Evolutionary conservation across 2,797 vertebrate genomes (phyloP).

Genomic region (Galago senegalensis): DNA sequence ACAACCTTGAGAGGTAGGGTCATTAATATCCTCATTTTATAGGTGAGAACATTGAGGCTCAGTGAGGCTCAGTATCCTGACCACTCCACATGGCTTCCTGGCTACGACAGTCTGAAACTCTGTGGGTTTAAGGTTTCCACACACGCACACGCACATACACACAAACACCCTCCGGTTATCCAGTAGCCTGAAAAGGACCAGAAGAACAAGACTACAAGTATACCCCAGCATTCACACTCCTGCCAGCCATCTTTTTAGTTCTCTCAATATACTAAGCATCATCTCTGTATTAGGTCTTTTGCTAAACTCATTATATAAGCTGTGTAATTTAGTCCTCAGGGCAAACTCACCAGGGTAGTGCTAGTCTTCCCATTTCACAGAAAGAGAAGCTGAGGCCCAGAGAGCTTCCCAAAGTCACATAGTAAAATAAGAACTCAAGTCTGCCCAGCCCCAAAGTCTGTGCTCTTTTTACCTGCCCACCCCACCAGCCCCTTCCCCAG

Average conservation of each 20-base stretch:
- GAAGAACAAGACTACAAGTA: neutral
- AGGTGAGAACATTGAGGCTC: neutral
- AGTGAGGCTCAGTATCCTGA: neutral
- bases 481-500: neutral
- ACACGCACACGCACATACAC: neutral
- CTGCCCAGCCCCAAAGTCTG: neutral
- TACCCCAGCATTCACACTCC: neutral
- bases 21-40: neutral
- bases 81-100: accelerated
- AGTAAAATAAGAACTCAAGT: neutral
- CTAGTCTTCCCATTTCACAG: neutral
- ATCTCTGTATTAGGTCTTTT: neutral
- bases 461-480: neutral
- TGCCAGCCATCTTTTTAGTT: neutral
- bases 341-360: neutral
- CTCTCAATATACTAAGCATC: neutral
- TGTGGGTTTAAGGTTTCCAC: neutral
- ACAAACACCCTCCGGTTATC: accelerated
- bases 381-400: slow-evolving; percentile 62
- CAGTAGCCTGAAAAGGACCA: neutral
- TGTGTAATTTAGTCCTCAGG: neutral
- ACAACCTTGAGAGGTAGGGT: neutral
- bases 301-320: neutral
- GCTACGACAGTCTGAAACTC: accelerated
- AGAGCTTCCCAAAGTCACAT: neutral